Evolutionary conservation across 2,888 invertebrate genomes (phyloP), one percentile per base, ranked within the genome.

Genomic region (Drosophila rellima): DNA sequence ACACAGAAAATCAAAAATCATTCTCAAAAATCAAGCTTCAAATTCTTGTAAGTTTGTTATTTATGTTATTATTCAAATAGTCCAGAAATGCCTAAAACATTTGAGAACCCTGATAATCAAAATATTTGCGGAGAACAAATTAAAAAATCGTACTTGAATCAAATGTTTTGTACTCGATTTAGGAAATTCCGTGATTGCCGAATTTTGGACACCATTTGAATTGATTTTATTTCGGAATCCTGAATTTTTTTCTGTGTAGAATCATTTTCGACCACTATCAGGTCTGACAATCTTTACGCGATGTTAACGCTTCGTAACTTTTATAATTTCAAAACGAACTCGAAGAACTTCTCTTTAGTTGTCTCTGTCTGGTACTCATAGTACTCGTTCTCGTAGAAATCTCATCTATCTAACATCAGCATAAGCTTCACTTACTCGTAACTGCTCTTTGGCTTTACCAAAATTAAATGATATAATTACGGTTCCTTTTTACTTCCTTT

Each of bases 381-480:
- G 69, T 61, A 70, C 55, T 47, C 18, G 29, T 6, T 6, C 23
- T 23, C 23, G 26, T 26, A 26, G 23, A n/a, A 7, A 17, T 13
- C 23, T 37, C 56, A 45, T 13, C 29, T 20, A 45, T 31, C 37
- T 26, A 26, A 40, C 54, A 40, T 74, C 62, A 23, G 20, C 31
- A 55, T 26, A 15, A 18, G 39, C 50, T 56, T 47, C 33, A 35
- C 40, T 55, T 60, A 26, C 7, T 26, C 26, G 26, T 26, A 64
- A 60, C 56, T 70, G 52, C 70, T 69, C 55, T 40, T 39, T 52
- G 63, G 33, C 42, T 39, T 44, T 51, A 55, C 73, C 66, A 57
- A 82, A 86, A 82, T 83, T 70, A 82, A 82, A 86, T 83, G 82
- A 86, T 70, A 83, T 83, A 82, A 82, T 82, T 86, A 86, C 50